phyloP scores from a whole-genome alignment of 2,888 invertebrate species.

The Diaprepes abbreviatus region DNA sequence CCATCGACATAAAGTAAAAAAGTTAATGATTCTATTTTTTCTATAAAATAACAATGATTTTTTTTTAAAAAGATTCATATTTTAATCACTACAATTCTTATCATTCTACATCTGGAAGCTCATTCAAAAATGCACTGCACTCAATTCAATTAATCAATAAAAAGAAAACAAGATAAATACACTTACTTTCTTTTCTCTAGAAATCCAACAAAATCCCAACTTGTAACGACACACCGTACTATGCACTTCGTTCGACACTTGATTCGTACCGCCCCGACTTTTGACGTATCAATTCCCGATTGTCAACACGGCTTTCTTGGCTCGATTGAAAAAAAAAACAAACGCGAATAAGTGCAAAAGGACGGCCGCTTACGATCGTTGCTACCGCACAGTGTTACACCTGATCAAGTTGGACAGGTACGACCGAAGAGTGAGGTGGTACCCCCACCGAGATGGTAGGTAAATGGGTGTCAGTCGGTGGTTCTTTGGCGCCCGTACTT shows the following conservation, averaged over 20 bases:
- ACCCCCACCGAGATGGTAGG: constrained; percentile 19
- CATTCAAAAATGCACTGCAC: background rate
- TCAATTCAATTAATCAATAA: constrained; percentile 5
- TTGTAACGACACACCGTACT: constrained; percentile 17
- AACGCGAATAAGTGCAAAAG: constrained; percentile 24
- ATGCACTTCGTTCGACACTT: constrained; percentile 3
- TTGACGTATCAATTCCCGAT: constrained; percentile 24
- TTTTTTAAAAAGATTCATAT: no score
- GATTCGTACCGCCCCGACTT: constrained; percentile 12
- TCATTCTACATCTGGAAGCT: background rate
- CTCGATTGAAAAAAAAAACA: constrained; percentile 3
- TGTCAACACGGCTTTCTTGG: constrained; percentile 21
- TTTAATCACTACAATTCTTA: background rate
- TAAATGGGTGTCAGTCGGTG: constrained; percentile 33
- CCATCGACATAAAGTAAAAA: no score
- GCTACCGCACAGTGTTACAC: constrained; percentile 42
- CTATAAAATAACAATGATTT: no score
- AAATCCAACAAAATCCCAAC: constrained; percentile 20
- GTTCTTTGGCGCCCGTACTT: constrained; percentile 21
- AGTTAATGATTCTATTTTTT: no score
- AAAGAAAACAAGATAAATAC: no score
- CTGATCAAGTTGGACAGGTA: constrained; percentile 40
- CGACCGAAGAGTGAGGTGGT: constrained; percentile 27
- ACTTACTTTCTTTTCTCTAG: constrained; percentile 21
- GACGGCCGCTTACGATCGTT: constrained; percentile 32